Base-by-base conservation (phyloP, 2,797 vertebrate species). In the Cuniculus paca region DNA sequence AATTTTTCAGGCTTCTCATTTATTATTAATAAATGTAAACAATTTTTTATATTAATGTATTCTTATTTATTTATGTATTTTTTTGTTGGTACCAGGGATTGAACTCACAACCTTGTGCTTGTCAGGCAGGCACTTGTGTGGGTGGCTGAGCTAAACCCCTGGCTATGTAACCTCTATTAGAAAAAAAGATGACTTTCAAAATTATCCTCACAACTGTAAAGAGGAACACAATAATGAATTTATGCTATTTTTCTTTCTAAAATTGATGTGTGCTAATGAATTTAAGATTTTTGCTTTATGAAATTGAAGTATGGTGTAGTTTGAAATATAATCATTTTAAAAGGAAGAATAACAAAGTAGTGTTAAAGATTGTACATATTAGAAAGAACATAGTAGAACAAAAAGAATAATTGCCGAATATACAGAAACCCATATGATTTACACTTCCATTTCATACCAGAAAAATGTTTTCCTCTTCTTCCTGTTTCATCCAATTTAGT, bases 1-100 rank as follows among this genome's bases (percentile, higher is more conserved):
- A 39, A 36, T 45, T 95, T 96, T 92, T 65, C 86, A 80, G 95
- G 68, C 42, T 72, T 79, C 39, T 80, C 95, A 50, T 65, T 96
- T 92, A 72, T 56, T 95, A 72, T 58, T 77, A 58, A 56, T 91
- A 56, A 42, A 78, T 95, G 92, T 90, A 81, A 95, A 85, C 45
- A 68, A 22, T 6, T 4, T 95, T 94, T 89, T 90, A 20, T 54
- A 36, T 50, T 54, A n/a, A n/a, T n/a, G n/a, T n/a, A n/a, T n/a
- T n/a, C n/a, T n/a, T n/a, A n/a, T n/a, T n/a, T n/a, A n/a, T n/a
- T n/a, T n/a, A n/a, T n/a, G n/a, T n/a, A n/a, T n/a, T n/a, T n/a
- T n/a, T n/a, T n/a, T n/a, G n/a, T n/a, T n/a, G n/a, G n/a, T n/a
- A n/a, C n/a, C n/a, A n/a, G n/a, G n/a, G n/a, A n/a, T n/a, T n/a